phyloP scores from a whole-genome alignment of 2,888 invertebrate species.

The Drosophila flavopinicola region DNA sequence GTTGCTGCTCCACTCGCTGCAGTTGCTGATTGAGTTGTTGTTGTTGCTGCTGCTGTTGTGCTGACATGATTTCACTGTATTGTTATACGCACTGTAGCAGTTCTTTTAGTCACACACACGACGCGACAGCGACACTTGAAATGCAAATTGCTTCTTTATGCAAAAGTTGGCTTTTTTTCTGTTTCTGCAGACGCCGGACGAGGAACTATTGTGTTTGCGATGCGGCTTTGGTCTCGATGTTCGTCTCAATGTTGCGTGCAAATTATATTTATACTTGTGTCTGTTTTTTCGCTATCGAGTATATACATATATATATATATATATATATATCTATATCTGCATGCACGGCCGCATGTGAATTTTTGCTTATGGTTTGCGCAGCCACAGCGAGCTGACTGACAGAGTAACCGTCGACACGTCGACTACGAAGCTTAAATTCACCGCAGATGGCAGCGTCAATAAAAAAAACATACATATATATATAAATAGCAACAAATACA shows the following conservation, averaged over 20 bases:
- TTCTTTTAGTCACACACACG: constrained; percentile 11
- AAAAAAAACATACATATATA: constrained; percentile 27
- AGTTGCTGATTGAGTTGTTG: constrained; percentile 30
- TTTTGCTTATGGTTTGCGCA: constrained; percentile 49
- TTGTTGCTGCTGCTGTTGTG: constrained; percentile 23
- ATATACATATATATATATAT: no score
- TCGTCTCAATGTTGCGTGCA: constrained; percentile 28
- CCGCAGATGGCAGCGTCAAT: constrained; percentile 52
- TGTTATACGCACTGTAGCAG: constrained; percentile 46
- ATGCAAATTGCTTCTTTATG: constrained; percentile 53
- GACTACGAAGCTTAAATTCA: constrained; percentile 60
- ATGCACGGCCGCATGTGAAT: constrained; percentile 44
- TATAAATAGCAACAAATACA: constrained; percentile 1
- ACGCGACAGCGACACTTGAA: constrained; percentile 20
- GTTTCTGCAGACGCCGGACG: constrained; percentile 46
- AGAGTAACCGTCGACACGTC: constrained; percentile 57
- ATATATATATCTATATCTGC: constrained; percentile 32
- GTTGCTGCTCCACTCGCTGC: constrained; percentile 34
- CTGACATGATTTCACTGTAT: constrained; percentile 42
- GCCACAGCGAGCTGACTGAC: constrained; percentile 57
- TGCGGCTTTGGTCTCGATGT: constrained; percentile 28
- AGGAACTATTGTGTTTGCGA: constrained; percentile 15
- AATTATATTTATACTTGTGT: constrained; percentile 19
- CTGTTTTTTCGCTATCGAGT: constrained; percentile 3
- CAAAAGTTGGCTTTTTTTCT: no score